phyloP scores from a whole-genome alignment of 2,113 vertebrate species.

The Panthera tigris region DNA sequence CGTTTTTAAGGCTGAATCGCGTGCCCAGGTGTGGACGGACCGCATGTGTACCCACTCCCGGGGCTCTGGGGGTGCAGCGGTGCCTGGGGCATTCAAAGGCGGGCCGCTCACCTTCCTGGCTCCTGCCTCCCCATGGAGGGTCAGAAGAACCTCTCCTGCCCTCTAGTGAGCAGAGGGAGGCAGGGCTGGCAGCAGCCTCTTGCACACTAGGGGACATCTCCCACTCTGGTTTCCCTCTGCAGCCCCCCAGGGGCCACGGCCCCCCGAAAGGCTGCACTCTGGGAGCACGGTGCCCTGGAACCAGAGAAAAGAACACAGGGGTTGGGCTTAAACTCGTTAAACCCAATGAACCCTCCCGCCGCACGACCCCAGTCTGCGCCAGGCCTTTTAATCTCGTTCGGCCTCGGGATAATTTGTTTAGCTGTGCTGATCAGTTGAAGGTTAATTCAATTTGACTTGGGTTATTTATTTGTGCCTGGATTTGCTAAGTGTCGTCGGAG shows the following conservation, averaged over 20 bases:
- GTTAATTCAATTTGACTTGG: conserved; percentile 87
- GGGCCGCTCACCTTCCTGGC: neutral
- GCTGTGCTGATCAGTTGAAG: conserved; percentile 84
- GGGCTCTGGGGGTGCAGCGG: neutral
- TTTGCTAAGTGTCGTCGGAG: conserved; percentile 84
- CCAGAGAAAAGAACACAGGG: conserved; percentile 57
- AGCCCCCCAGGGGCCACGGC: neutral
- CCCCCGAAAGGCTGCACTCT: conserved; percentile 44
- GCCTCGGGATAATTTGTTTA: conserved; percentile 86
- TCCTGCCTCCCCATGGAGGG: neutral
- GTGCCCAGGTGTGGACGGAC: neutral
- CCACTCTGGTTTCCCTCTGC: neutral
- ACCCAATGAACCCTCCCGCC: conserved; percentile 77
- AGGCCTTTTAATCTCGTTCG: conserved; percentile 83
- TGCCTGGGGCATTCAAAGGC: no score
- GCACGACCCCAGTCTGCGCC: conserved; percentile 72
- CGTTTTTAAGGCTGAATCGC: neutral
- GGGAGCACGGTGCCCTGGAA: conserved; percentile 64
- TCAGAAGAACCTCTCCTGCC: neutral
- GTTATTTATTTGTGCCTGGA: conserved; percentile 84
- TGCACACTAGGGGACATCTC: neutral
- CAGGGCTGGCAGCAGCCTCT: neutral
- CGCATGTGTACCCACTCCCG: neutral
- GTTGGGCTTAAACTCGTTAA: conserved; percentile 82
- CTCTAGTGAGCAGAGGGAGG: neutral